Evolutionary conservation across 2,113 vertebrate genomes (phyloP), one percentile per base, ranked within the genome.

Genomic region (Ursus arctos): DNA sequence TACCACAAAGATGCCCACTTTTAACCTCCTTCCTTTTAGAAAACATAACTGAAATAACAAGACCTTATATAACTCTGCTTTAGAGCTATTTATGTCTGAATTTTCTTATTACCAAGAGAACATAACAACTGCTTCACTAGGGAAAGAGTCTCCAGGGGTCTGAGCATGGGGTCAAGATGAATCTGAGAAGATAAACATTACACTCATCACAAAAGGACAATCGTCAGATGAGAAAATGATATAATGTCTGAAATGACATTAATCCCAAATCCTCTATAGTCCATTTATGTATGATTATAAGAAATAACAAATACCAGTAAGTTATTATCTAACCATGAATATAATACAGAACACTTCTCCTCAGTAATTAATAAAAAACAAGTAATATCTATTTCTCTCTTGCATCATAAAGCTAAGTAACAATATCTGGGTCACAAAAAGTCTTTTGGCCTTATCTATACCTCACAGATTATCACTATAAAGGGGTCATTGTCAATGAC

Each of bases 41-140:
- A 95, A 89, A 33, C 16, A 88, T 40, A 86, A 51, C 31, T 24
- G 88, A 95, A 97, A 86, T 94, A 97, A 47, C 67, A 85, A 0
- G 2, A 63, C 57, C 43, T 92, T 90, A 90, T 31, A 16, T 67
- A 96, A 95, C 51, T 94, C 57, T 85, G 59, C 71, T 77, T 36
- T 71, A 40, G 26, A 63, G 15, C 7, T 91, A 90, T 93, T 96
- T 88, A 97, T 95, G 43, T 43, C 51, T 81, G 51, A 90, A 81
- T 80, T 96, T 96, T 97, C 79, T 80, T 96, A 87, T 84, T 94
- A 92, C 15, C 76, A 94, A 90, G 33, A 81, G 57, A 94, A n/a
- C 31, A 14, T 55, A 88, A 85, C 81, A 91, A 79, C 40, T 83
- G 61, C 47, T 65, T 94, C 55, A 49, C 22, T 53, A 51, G 40